Percentiles rank a stretch among this genome's conserved stretches.
These are phyloP conservation scores for Pogonus chalceus DNA, from an alignment of 1,140 invertebrate species.

Conservation along the genomic window DNA sequence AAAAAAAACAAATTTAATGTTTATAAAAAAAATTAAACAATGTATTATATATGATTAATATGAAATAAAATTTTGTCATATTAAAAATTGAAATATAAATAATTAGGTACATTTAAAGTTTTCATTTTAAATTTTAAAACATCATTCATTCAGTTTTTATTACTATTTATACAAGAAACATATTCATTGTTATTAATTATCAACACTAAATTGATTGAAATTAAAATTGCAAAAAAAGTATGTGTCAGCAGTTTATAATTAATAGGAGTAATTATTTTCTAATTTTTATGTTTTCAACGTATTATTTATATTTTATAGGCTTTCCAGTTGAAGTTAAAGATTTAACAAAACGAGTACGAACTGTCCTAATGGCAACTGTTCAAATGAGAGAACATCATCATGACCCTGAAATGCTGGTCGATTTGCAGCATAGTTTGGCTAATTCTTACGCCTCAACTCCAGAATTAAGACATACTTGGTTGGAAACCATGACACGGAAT, in stretches of 20 bases:
- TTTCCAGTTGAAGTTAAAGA: conserved; percentile 86
- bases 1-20: no score
- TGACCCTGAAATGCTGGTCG: conserved; percentile 84
- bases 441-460: conserved; percentile 92
- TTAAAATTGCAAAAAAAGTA: not conserved
- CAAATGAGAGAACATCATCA: conserved; percentile 83
- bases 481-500: conserved; percentile 83
- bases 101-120: no score
- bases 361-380: conserved; percentile 86
- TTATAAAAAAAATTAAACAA: conserved; percentile 8
- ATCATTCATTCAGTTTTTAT: no score
- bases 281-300: conserved; percentile 3
- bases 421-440: conserved; percentile 86
- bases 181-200: not conserved
- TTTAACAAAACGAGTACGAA: conserved; percentile 81
- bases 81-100: no score
- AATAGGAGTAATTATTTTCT: no score
- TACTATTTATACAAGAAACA: no score
- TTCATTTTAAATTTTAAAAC: no score
- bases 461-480: conserved; percentile 84
- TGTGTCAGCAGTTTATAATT: no score
- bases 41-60: no score
- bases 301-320: conserved; percentile 35
- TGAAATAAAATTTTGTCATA: not conserved
- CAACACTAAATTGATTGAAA: not conserved